phyloP scores from a whole-genome alignment of 1,140 invertebrate genomes.

The Drosophila seguyi region DNA sequence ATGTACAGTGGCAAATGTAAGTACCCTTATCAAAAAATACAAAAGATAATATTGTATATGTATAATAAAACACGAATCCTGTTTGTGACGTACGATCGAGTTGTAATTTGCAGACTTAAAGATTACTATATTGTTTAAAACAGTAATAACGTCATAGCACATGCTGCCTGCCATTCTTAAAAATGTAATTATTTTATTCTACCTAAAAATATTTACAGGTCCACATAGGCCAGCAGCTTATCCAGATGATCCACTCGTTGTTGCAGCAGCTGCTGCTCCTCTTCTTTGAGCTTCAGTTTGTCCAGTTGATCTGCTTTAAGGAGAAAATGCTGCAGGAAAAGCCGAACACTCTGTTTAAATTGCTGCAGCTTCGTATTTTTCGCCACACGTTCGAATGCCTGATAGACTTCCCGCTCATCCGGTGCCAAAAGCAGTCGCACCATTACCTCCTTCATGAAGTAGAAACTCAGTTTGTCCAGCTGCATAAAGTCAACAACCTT shows the following conservation, averaged over 20 bases:
- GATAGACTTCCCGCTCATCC: conserved; percentile 61
- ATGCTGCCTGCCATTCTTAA: background rate
- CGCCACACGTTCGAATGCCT: conserved; percentile 88
- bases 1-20: background rate
- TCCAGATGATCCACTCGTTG: conserved; percentile 86
- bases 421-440: conserved; percentile 87
- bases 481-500: conserved; percentile 92
- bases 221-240: conserved; percentile 85
- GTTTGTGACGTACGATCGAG: background rate
- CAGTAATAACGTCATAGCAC: background rate
- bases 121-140: background rate
- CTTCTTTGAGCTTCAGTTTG: conserved; percentile 85
- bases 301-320: conserved; percentile 86
- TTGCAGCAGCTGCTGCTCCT: conserved; percentile 86
- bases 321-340: conserved; percentile 92
- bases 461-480: conserved; percentile 89
- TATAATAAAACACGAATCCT: background rate
- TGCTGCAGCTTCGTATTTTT: conserved; percentile 88
- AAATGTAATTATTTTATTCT: background rate
- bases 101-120: background rate
- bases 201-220: conserved; percentile 56
- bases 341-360: conserved; percentile 89
- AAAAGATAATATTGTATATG: background rate
- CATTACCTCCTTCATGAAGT: conserved; percentile 89
- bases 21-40: background rate